Conservation (phyloP, 2,888 invertebrate species). For the Hartigia nigra region DNA sequence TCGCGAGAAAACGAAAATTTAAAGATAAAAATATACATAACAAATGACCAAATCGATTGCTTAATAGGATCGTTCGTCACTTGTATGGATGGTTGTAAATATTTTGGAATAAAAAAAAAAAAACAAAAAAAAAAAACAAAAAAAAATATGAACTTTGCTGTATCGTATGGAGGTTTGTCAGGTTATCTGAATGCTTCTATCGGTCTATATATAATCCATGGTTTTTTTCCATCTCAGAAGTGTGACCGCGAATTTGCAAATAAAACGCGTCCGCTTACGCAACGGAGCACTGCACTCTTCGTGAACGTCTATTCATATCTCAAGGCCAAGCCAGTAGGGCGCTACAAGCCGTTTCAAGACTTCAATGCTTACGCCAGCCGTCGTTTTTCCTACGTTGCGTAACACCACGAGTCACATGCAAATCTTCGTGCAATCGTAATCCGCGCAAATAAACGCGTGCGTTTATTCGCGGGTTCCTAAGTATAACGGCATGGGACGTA, state of each 20-base stretch:
- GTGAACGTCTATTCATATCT: conserved; percentile 56
- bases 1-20: background rate
- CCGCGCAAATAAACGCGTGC: background rate
- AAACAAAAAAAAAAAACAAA: no score
- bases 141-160: no score
- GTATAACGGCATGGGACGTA: background rate
- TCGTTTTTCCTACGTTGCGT: conserved; percentile 8
- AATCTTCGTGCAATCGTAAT: background rate
- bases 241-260: conserved; percentile 37
- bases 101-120: no score
- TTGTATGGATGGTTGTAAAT: background rate
- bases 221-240: background rate
- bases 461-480: background rate
- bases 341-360: conserved; percentile 10
- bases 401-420: conserved; percentile 4
- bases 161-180: no score
- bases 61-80: no score
- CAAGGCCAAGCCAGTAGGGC: conserved; percentile 54
- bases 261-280: conserved; percentile 50
- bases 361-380: background rate
- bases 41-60: no score
- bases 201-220: background rate
- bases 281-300: conserved; percentile 62
- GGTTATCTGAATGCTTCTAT: no score
- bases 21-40: no score